phyloP scores from a whole-genome alignment of 2,797 vertebrate species.

The Macropodus opercularis region DNA sequence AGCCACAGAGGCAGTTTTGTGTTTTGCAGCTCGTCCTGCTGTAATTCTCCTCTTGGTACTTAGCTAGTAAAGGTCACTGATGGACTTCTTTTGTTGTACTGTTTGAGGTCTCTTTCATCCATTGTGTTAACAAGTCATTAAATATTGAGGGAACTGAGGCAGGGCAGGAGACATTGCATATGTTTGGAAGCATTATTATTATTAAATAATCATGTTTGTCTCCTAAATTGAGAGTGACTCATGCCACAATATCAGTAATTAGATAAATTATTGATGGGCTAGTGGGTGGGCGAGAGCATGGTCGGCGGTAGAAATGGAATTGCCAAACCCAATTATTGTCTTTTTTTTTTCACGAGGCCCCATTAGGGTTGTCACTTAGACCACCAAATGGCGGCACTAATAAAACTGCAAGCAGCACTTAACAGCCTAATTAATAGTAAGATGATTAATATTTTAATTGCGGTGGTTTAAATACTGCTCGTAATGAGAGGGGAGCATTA shows the following conservation, averaged over 20 bases:
- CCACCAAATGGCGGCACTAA: slow-evolving; percentile 85
- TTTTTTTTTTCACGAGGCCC: slow-evolving; percentile 82
- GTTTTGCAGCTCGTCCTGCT: slow-evolving; percentile 55
- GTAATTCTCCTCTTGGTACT: slow-evolving; percentile 72
- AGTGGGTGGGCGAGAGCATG: slow-evolving; percentile 78
- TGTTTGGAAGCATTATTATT: slow-evolving; percentile 92
- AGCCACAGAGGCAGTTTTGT: slow-evolving; percentile 39
- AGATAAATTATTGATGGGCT: slow-evolving; percentile 94
- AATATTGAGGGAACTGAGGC: slow-evolving; percentile 80
- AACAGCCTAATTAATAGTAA: slow-evolving; percentile 89
- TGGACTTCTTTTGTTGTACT: slow-evolving; percentile 81
- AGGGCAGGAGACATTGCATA: slow-evolving; percentile 81
- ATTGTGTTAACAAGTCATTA: slow-evolving; percentile 86
- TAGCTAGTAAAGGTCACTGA: slow-evolving; percentile 78
- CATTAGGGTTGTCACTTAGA: slow-evolving; percentile 89
- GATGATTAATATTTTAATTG: slow-evolving; percentile 90
- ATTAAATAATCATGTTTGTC: slow-evolving; percentile 95
- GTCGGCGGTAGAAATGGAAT: slow-evolving; percentile 88
- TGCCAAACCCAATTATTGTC: slow-evolving; percentile 92
- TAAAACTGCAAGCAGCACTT: slow-evolving; percentile 83
- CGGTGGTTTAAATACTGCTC: slow-evolving; percentile 72
- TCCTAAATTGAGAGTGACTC: slow-evolving; percentile 92
- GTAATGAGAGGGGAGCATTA: slow-evolving; percentile 39
- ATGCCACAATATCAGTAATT: slow-evolving; percentile 90
- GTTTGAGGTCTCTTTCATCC: slow-evolving; percentile 76